These are phyloP conservation scores for Esox lucius DNA, from an alignment of 2,797 vertebrate species.

Conservation along the genomic window DNA sequence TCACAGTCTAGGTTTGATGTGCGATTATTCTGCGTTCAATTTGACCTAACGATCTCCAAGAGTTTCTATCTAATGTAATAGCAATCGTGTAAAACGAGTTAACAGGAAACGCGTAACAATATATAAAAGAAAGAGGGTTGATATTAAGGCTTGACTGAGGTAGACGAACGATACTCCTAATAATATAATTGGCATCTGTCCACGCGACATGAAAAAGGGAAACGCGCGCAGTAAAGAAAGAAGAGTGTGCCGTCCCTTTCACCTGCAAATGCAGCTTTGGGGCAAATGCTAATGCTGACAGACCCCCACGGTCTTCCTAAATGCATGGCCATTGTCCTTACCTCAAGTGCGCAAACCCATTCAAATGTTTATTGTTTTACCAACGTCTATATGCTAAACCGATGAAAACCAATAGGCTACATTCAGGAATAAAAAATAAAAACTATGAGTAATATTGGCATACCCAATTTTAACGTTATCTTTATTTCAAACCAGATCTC, in stretches of 20 bases:
- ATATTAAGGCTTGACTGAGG: not conserved
- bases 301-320: slow-evolving; percentile 50
- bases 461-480: not conserved
- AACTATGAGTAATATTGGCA: not conserved
- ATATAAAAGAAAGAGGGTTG: not conserved
- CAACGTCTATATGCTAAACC: not conserved
- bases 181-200: slow-evolving; percentile 89
- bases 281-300: slow-evolving; percentile 72
- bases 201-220: slow-evolving; percentile 80
- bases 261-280: slow-evolving; percentile 93
- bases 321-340: slow-evolving; percentile 30
- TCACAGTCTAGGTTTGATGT: too few relatives aligned
- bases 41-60: too few relatives aligned
- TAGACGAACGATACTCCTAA: slow-evolving; percentile 15
- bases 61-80: not conserved
- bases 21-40: too few relatives aligned
- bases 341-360: slow-evolving; percentile 44
- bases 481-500: not conserved
- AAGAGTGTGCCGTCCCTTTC: slow-evolving; percentile 91
- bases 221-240: slow-evolving; percentile 62
- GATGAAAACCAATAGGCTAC: not conserved
- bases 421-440: not conserved
- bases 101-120: not conserved
- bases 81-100: not conserved
- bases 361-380: slow-evolving; percentile 32